Evolutionary conservation across 2,888 invertebrate genomes (phyloP), one percentile per base, ranked within the genome.

Genomic region (Drosophila algonquin): DNA sequence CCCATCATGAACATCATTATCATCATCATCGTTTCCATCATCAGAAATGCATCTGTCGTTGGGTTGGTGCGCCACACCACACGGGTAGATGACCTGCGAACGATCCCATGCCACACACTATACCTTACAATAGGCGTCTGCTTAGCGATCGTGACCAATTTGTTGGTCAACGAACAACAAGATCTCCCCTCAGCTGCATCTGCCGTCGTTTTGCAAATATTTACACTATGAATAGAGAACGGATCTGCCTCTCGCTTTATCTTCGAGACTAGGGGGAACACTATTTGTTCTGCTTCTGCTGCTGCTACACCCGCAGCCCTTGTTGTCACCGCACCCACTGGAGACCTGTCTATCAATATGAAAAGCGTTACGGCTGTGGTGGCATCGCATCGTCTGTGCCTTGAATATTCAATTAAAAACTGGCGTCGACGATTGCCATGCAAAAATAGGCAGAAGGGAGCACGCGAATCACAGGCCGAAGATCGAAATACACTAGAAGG

Each of bases 131-230:
- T 67, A 47, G 67, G 74, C 88, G 81, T 73, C 84, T 83, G 84
- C 81, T 83, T 86, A 86, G 86, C 83, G 89, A 83, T 88, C 83
- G 83, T 83, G 89, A 88, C 89, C 83, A 83, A 88, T 86, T 83
- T 83, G 81, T 86, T 88, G 87, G 86, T 85, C 82, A 88, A 77
- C 75, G 77, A 52, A 45, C 73, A 63, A 84, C 81, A 71, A 71
- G 75, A 80, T 67, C 61, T 63, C 67, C 35, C 44, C 55, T 55
- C 55, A 27, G 55, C 59, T 68, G 59, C 70, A 63, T 62, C 55
- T 56, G 73, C 35, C 51, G 52, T 71, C 63, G 72, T 24, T 62
- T 74, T 58, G 73, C 87, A 82, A 88, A 83, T 83, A 77, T 83
- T 83, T 88, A 86, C 83, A 75, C 77, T 72, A 70, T 62, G 69